phyloP scores from a whole-genome alignment of 2,888 invertebrate genomes.

The Trichacis sp. region DNA sequence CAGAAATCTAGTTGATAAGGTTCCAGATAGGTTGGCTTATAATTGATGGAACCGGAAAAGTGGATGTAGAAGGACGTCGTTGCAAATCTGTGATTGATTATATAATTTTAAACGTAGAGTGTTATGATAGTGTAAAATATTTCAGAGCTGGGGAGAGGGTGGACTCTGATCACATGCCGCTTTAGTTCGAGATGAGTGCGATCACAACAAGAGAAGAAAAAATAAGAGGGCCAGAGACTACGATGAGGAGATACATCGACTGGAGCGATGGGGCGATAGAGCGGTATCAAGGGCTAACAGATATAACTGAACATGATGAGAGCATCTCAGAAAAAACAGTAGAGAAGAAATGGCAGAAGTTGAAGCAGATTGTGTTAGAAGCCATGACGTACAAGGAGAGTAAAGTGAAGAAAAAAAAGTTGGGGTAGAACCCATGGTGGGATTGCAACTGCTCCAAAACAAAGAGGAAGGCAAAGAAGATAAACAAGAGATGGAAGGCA shows the following conservation, averaged over 20 bases:
- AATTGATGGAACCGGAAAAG: slow-evolving; percentile 24
- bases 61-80: slow-evolving; percentile 30
- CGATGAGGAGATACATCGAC: slow-evolving; percentile 2
- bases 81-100: slow-evolving; percentile 39
- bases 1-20: slow-evolving; percentile 13
- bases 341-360: slow-evolving; percentile 8
- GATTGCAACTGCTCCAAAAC: slow-evolving; percentile 9
- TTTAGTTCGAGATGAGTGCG: neutral
- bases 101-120: slow-evolving; percentile 19
- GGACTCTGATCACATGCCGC: slow-evolving; percentile 33
- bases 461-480: slow-evolving; percentile 1
- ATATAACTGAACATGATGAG: neutral
- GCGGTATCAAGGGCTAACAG: neutral
- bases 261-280: neutral
- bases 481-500: slow-evolving; percentile 5
- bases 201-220: slow-evolving; percentile 10
- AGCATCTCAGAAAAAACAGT: neutral
- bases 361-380: slow-evolving; percentile 4
- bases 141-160: slow-evolving; percentile 18
- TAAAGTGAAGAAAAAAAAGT: slow-evolving; percentile 11
- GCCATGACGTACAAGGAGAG: slow-evolving; percentile 8
- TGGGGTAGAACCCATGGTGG: slow-evolving; percentile 21
- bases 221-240: neutral
- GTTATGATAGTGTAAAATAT: slow-evolving; percentile 7
- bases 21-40: slow-evolving; percentile 34